phyloP scores from a whole-genome alignment of 2,797 vertebrate genomes.

The Sebastes glaucus region DNA sequence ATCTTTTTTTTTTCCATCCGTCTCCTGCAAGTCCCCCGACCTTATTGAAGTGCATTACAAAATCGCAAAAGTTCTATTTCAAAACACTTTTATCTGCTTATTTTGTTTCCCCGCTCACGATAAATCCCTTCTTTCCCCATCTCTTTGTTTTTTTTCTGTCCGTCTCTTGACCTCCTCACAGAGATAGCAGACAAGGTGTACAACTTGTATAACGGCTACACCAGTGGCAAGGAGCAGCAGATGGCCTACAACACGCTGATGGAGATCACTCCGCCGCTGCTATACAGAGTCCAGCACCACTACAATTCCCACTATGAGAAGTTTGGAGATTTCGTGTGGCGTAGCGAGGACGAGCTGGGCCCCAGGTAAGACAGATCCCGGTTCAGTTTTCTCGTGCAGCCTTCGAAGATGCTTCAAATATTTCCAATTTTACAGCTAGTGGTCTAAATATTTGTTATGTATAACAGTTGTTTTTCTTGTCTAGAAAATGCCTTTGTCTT shows the following conservation, averaged over 20 bases:
- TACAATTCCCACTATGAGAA: conserved; percentile 99
- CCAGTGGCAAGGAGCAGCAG: conserved; percentile 98
- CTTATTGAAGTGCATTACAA: neutral
- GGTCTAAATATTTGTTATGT: neutral
- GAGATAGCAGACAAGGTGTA: conserved; percentile 98
- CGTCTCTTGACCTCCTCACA: conserved; percentile 61
- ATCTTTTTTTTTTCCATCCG: neutral
- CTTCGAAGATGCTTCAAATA: neutral
- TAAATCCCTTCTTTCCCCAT: neutral
- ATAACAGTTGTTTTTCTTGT: conserved; percentile 7
- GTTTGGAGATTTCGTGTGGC: conserved; percentile 99
- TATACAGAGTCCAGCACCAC: conserved; percentile 96
- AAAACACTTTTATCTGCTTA: neutral
- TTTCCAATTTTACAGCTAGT: neutral
- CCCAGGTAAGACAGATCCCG: conserved; percentile 86
- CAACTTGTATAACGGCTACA: conserved; percentile 98
- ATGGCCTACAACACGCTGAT: conserved; percentile 96
- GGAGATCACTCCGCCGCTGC: conserved; percentile 93
- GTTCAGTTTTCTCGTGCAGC: neutral
- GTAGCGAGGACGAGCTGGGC: conserved; percentile 96
- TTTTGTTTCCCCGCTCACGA: neutral
- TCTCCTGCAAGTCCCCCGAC: neutral
- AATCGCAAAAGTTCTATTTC: neutral
- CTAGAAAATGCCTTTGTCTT: neutral
- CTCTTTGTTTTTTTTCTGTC: neutral